Conservation (phyloP, 2,113 vertebrate species). For the Osmerus eperlanus region DNA sequence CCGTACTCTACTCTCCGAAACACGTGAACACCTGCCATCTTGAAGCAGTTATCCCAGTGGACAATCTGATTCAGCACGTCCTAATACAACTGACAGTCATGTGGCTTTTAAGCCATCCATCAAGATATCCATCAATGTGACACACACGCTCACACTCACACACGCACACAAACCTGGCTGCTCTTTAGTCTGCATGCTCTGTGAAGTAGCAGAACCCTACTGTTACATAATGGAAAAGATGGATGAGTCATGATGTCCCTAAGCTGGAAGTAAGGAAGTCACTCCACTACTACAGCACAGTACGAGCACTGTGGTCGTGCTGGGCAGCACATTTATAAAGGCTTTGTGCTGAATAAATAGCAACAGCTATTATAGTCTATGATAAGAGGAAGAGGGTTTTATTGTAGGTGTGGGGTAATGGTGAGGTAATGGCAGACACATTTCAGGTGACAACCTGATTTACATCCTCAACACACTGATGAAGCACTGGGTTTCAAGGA, state of each 20-base stretch:
- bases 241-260: slow-evolving; percentile 45
- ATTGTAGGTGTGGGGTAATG: too few relatives aligned
- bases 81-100: background rate
- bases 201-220: slow-evolving; percentile 19
- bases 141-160: slow-evolving; percentile 19
- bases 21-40: background rate
- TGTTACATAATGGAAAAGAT: slow-evolving; percentile 40
- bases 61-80: background rate
- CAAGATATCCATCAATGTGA: slow-evolving; percentile 29
- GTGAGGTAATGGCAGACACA: too few relatives aligned
- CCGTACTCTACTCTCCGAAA: slow-evolving; percentile 21
- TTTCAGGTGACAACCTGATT: too few relatives aligned
- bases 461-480: too few relatives aligned
- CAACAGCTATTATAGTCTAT: background rate
- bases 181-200: slow-evolving; percentile 31
- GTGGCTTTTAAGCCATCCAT: slow-evolving; percentile 18
- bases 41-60: slow-evolving; percentile 18
- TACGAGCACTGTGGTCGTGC: background rate
- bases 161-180: slow-evolving; percentile 6
- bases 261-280: background rate
- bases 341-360: background rate
- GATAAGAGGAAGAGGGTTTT: too few relatives aligned
- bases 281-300: background rate
- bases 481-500: too few relatives aligned
- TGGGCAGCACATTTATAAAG: background rate